Evolutionary conservation across 64 coral and sea anemone genomes (phyloP).

Genomic region (Porites australiensis): DNA sequence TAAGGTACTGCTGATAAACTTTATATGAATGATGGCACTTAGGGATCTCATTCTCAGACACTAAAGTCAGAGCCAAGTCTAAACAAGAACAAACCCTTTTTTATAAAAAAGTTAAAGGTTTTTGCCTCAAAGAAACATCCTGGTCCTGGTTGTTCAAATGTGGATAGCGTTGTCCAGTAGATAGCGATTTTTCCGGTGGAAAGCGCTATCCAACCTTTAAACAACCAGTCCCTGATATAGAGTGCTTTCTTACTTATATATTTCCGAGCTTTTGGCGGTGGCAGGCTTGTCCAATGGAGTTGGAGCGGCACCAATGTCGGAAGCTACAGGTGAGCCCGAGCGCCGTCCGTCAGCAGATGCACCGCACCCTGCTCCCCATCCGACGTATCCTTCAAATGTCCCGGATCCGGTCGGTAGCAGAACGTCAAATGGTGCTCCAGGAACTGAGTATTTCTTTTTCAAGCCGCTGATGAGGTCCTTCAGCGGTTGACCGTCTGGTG

Average conservation of each 20-base stretch:
- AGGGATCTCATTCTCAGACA: too few species aligned
- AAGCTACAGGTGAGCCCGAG: constrained; percentile 35
- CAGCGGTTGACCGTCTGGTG: constrained; percentile 48
- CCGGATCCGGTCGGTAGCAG: constrained; percentile 66
- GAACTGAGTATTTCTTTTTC: constrained; percentile 77
- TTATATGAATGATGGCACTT: too few species aligned
- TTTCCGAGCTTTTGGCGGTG: constrained; percentile 31
- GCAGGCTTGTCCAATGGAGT: constrained; percentile 48
- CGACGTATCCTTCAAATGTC: constrained; percentile 92
- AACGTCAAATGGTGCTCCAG: constrained; percentile 58
- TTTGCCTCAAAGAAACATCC: too few species aligned
- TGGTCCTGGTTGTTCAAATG: too few species aligned
- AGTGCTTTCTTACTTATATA: constrained; percentile 48
- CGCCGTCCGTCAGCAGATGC: constrained; percentile 85
- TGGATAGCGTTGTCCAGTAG: too few species aligned
- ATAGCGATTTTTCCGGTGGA: too few species aligned
- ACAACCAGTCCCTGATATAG: not conserved
- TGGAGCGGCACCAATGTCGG: constrained; percentile 50
- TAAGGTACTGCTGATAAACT: too few species aligned
- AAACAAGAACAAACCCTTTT: too few species aligned
- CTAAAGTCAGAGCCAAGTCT: too few species aligned
- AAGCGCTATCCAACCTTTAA: not conserved
- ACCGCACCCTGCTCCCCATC: constrained; percentile 63
- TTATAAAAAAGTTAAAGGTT: too few species aligned
- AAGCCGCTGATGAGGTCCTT: constrained; percentile 28